These are phyloP conservation scores for Heliconius cydno DNA, from an alignment of 2,888 invertebrate genomes.

Conservation along the genomic window DNA sequence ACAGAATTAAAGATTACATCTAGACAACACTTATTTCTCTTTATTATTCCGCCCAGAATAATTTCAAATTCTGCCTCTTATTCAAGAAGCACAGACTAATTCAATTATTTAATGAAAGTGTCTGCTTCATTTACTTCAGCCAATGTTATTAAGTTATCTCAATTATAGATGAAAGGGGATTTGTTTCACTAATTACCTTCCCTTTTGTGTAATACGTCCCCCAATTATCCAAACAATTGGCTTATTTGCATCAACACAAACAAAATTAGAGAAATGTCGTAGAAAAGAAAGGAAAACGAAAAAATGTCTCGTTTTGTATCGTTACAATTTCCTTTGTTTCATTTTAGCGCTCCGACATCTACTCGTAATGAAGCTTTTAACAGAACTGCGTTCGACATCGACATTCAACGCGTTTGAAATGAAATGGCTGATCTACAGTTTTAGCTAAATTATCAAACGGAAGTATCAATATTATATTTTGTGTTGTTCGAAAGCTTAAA, in stretches of 20 bases:
- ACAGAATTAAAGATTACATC: background rate
- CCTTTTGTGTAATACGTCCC: conserved; percentile 31
- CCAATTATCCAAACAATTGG: conserved; percentile 39
- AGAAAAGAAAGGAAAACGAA: conserved; percentile 33
- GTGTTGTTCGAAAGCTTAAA: background rate
- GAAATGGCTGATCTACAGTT: background rate
- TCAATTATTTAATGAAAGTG: conserved; percentile 32
- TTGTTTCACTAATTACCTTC: conserved; percentile 38
- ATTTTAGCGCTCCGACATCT: conserved; percentile 5
- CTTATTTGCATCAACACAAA: conserved; percentile 36
- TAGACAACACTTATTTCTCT: background rate
- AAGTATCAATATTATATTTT: background rate
- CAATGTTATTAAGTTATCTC: conserved; percentile 29
- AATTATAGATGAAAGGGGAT: conserved; percentile 38
- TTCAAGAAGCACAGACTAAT: conserved; percentile 8
- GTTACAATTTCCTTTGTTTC: conserved; percentile 32
- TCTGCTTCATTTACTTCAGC: conserved; percentile 21
- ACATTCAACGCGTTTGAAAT: background rate
- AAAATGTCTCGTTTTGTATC: conserved; percentile 32
- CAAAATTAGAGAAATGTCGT: conserved; percentile 20
- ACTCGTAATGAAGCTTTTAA: background rate
- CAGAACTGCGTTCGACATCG: conserved; percentile 10
- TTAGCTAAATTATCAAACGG: background rate
- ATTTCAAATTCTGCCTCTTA: background rate
- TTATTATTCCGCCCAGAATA: background rate